A percentile compares a stretch with the other conserved stretches of the same genome.
phyloP scores from a whole-genome alignment of 1,140 invertebrate genomes.

The Drosophila dunni region DNA sequence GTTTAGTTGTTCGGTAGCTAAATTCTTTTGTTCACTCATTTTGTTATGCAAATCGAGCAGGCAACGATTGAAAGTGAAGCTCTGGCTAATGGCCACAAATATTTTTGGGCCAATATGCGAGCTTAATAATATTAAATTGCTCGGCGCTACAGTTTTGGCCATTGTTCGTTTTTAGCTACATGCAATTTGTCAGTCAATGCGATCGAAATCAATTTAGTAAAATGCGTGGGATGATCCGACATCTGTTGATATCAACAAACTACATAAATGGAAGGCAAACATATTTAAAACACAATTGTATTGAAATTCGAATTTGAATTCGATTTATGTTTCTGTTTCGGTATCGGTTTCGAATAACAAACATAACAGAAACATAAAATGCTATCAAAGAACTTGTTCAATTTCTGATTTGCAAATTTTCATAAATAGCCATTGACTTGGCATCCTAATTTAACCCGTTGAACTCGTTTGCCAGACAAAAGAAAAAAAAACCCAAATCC shows the following conservation, averaged over 20 bases:
- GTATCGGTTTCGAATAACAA: not conserved
- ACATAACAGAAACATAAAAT: constrained; percentile 33
- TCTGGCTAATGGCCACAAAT: constrained; percentile 46
- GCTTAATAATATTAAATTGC: constrained; percentile 80
- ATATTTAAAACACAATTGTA: constrained; percentile 22
- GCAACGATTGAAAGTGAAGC: constrained; percentile 71
- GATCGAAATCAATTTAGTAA: constrained; percentile 54
- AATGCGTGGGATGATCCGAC: constrained; percentile 52
- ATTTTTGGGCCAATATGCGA: constrained; percentile 57
- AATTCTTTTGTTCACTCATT: constrained; percentile 77
- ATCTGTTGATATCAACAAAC: constrained; percentile 42
- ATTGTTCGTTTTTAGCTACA: constrained; percentile 47
- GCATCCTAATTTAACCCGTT: constrained; percentile 49
- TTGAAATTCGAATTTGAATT: not conserved
- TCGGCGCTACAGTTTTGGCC: constrained; percentile 39
- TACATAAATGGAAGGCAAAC: constrained; percentile 27
- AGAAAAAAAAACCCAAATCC: constrained; percentile 52
- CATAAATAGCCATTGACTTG: constrained; percentile 30
- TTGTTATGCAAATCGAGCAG: constrained; percentile 73
- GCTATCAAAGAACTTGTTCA: constrained; percentile 40
- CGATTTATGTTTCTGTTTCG: no score
- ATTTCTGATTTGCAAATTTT: constrained; percentile 47
- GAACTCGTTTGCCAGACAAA: constrained; percentile 38
- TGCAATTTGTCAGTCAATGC: constrained; percentile 75
- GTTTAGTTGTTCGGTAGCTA: constrained; percentile 74